phyloP scores from a whole-genome alignment of 2,888 invertebrate genomes.

The Sesamia inferens region DNA sequence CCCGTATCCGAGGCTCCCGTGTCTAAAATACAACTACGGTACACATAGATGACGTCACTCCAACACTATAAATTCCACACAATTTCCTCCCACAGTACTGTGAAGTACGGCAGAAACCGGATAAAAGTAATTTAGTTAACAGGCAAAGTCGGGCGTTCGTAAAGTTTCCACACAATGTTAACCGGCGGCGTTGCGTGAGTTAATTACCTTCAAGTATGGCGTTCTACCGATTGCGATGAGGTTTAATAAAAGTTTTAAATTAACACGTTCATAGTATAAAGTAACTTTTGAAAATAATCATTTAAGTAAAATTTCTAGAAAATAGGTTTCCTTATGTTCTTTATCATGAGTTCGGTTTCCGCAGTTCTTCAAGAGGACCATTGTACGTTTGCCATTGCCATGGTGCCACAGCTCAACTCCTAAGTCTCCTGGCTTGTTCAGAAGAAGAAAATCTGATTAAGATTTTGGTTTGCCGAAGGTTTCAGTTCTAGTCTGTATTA shows the following conservation, averaged over 20 bases:
- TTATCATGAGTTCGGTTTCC: too few species aligned
- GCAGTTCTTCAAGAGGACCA: too few species aligned
- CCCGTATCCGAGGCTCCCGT: neutral
- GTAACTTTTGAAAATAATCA: too few species aligned
- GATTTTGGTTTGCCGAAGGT: too few species aligned
- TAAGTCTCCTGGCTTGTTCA: too few species aligned
- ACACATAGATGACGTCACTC: conserved; percentile 15
- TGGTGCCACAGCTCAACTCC: too few species aligned
- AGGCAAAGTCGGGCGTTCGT: conserved; percentile 55
- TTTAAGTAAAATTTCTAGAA: too few species aligned
- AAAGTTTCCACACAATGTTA: conserved; percentile 55
- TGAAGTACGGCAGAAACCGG: conserved; percentile 53
- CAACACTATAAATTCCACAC: conserved; percentile 39
- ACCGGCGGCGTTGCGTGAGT: conserved; percentile 49
- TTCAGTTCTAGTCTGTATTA: too few species aligned
- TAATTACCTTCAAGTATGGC: conserved; percentile 41
- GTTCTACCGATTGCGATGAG: conserved; percentile 19
- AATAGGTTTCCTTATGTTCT: too few species aligned
- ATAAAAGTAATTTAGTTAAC: conserved; percentile 71
- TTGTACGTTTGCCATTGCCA: too few species aligned
- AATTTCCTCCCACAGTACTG: conserved; percentile 30
- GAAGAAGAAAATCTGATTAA: too few species aligned
- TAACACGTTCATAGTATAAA: neutral
- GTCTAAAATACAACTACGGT: neutral
- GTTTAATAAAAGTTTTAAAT: conserved; percentile 15